phyloP scores from a whole-genome alignment of 2,797 vertebrate species.

The Megalops cyprinoides region DNA sequence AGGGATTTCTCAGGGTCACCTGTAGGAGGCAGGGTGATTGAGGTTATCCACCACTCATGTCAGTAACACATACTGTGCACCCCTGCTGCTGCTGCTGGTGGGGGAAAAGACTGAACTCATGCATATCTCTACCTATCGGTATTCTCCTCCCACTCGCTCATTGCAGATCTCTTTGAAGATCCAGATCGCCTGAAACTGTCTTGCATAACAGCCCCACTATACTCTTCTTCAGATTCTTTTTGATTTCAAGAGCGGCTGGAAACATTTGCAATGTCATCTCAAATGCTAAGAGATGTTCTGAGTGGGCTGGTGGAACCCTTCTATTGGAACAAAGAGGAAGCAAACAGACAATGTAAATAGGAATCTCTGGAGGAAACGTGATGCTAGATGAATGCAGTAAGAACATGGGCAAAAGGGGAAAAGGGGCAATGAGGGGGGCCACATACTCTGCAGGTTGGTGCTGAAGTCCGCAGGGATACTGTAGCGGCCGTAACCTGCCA shows the following conservation, averaged over 20 bases:
- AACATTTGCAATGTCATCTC: background rate
- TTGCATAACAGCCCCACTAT: background rate
- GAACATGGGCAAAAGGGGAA: background rate
- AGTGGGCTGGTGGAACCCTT: too few species aligned
- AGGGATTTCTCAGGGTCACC: slow-evolving; percentile 89
- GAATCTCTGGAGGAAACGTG: too few species aligned
- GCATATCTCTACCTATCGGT: background rate
- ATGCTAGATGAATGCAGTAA: background rate
- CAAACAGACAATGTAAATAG: background rate
- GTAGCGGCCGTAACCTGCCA: slow-evolving; percentile 93
- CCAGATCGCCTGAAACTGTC: background rate
- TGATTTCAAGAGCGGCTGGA: background rate
- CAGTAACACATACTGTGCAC: background rate
- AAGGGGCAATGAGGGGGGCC: background rate
- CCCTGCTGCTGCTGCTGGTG: background rate
- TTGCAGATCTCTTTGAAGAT: slow-evolving; percentile 5
- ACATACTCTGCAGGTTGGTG: slow-evolving; percentile 80
- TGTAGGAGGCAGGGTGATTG: slow-evolving; percentile 53
- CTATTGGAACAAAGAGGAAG: background rate
- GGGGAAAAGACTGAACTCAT: too few species aligned
- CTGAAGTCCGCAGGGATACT: slow-evolving; percentile 90
- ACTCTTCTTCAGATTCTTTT: too few species aligned
- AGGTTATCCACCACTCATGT: background rate
- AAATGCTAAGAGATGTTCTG: background rate
- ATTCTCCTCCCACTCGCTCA: background rate